Conservation (phyloP, 2,113 vertebrate species). For the Corvus moneduloides region DNA sequence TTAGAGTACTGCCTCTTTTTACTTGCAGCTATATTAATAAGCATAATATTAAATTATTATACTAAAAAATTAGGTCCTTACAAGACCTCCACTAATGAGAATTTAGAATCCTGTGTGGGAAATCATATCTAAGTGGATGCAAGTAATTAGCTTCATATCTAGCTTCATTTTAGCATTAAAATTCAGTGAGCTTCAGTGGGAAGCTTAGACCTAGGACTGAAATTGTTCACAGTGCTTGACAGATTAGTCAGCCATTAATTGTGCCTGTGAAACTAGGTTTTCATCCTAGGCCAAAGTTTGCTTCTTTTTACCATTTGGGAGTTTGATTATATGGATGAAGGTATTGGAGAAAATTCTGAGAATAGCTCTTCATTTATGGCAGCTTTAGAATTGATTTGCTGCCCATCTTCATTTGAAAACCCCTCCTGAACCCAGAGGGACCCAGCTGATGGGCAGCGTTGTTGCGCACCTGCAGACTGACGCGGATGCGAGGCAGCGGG, state of each 20-base stretch:
- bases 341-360: background rate
- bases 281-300: background rate
- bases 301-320: background rate
- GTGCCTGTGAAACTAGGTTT: background rate
- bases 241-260: background rate
- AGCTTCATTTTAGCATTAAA: background rate
- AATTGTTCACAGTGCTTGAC: background rate
- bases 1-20: background rate
- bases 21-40: background rate
- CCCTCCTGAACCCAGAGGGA: background rate
- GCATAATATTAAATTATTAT: background rate
- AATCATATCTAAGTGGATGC: background rate
- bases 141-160: background rate
- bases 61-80: background rate
- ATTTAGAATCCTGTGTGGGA: background rate
- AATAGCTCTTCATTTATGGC: background rate
- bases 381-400: background rate
- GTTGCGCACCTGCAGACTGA: background rate
- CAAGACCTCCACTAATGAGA: background rate
- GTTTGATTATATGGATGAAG: background rate
- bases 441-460: fast-evolving
- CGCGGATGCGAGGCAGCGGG: fast-evolving
- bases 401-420: background rate
- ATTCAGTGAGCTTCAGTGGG: background rate
- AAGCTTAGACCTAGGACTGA: background rate